These are phyloP conservation scores for Psittacula cyanocephala DNA, from an alignment of 2,113 vertebrate genomes.

Conservation along the genomic window DNA sequence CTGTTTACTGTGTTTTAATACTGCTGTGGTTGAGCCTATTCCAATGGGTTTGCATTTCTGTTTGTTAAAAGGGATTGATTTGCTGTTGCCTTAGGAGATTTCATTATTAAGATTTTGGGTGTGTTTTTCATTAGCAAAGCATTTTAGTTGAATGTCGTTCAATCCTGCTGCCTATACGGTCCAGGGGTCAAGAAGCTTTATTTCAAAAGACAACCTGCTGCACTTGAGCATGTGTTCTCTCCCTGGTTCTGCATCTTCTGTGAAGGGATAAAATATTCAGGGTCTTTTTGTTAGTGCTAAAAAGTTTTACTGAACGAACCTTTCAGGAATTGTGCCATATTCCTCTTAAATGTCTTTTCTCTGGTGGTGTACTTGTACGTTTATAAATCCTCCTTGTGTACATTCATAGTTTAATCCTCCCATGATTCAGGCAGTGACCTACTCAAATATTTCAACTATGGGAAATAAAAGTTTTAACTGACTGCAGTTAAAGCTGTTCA, in stretches of 20 bases:
- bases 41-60: not conserved
- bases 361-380: not conserved
- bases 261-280: not conserved
- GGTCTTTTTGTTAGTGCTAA: not conserved
- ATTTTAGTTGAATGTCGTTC: not conserved
- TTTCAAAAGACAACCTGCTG: not conserved
- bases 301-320: not conserved
- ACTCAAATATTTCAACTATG: not conserved
- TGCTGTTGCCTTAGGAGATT: not conserved
- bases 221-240: not conserved
- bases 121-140: not conserved
- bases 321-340: not conserved
- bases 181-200: not conserved
- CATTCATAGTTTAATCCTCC: not conserved
- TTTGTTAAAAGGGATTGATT: not conserved
- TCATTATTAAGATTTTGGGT: not conserved
- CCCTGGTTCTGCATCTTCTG: not conserved
- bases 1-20: constrained; percentile 1
- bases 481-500: not conserved
- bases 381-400: not conserved
- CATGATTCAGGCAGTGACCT: not conserved
- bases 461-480: not conserved
- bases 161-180: not conserved
- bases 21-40: not conserved
- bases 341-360: not conserved